phyloP scores from a whole-genome alignment of 2,888 invertebrate genomes.

The Hemithea aestivaria region DNA sequence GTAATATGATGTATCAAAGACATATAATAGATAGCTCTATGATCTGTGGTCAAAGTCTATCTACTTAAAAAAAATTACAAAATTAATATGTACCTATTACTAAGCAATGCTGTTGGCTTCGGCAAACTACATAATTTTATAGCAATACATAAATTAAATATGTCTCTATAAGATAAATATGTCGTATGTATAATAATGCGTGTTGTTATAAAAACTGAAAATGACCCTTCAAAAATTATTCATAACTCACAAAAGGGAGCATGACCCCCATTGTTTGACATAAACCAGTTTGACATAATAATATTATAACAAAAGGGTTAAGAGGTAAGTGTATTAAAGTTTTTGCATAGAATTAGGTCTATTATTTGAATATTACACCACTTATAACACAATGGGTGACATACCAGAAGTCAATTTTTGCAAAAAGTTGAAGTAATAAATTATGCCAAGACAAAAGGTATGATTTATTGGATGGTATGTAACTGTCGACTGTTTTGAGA shows the following conservation, averaged over 20 bases:
- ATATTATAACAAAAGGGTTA: constrained; percentile 14
- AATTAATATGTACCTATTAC: too few relatives aligned
- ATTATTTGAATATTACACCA: constrained; percentile 59
- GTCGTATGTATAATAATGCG: too few relatives aligned
- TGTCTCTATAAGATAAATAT: too few relatives aligned
- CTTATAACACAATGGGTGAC: constrained; percentile 47
- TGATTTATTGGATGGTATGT: constrained; percentile 17
- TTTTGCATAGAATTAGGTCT: constrained; percentile 30
- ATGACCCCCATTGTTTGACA: constrained; percentile 6
- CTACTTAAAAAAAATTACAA: too few relatives aligned
- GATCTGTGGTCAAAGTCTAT: too few relatives aligned
- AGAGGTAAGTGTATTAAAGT: constrained; percentile 30
- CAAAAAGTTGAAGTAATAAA: constrained; percentile 15
- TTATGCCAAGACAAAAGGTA: constrained; percentile 9
- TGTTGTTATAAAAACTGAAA: constrained; percentile 4
- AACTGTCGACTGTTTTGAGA: constrained; percentile 9
- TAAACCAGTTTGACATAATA: constrained; percentile 16
- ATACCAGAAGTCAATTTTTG: constrained; percentile 33
- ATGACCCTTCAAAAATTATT: constrained; percentile 10
- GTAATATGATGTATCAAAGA: too few relatives aligned
- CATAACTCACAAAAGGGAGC: constrained; percentile 5
- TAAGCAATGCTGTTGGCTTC: too few relatives aligned
- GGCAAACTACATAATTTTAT: too few relatives aligned
- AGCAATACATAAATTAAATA: too few relatives aligned
- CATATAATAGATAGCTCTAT: too few relatives aligned